phyloP scores from a whole-genome alignment of 2,797 vertebrate species.

The Gambusia yucatana region DNA sequence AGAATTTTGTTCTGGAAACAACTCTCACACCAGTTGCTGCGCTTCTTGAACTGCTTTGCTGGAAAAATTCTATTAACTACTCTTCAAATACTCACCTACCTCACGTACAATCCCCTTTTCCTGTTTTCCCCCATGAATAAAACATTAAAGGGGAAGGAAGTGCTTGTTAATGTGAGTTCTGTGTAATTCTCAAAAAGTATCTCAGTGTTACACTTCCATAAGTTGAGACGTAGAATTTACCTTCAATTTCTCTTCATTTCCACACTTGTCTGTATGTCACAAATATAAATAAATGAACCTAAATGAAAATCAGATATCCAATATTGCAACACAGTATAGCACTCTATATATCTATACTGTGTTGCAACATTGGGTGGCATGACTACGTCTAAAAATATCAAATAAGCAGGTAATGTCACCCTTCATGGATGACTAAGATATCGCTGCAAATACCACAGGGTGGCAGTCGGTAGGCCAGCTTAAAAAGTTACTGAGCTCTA shows the following conservation, averaged over 20 bases:
- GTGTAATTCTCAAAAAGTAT: background rate
- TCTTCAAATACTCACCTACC: background rate
- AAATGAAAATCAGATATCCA: background rate
- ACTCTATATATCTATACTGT: background rate
- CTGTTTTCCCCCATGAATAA: background rate
- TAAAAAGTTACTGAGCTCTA: slow-evolving; percentile 28
- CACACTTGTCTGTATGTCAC: background rate
- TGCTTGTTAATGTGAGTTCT: background rate
- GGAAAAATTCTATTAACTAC: background rate
- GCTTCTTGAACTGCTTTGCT: background rate
- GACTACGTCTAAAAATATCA: background rate
- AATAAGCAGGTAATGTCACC: background rate
- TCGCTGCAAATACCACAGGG: background rate
- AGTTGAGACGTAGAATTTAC: background rate
- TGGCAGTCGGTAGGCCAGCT: background rate
- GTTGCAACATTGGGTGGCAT: background rate
- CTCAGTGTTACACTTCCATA: background rate
- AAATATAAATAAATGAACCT: too few relatives aligned
- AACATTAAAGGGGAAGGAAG: background rate
- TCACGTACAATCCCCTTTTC: background rate
- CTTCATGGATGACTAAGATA: background rate
- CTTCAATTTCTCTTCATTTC: background rate
- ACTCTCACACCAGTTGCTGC: background rate
- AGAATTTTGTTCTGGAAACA: background rate
- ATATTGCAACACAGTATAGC: too few relatives aligned